A percentile compares a stretch with the other conserved stretches of the same genome.
phyloP scores from a whole-genome alignment of 1,140 invertebrate genomes.

The Macrobrachium nipponense region DNA sequence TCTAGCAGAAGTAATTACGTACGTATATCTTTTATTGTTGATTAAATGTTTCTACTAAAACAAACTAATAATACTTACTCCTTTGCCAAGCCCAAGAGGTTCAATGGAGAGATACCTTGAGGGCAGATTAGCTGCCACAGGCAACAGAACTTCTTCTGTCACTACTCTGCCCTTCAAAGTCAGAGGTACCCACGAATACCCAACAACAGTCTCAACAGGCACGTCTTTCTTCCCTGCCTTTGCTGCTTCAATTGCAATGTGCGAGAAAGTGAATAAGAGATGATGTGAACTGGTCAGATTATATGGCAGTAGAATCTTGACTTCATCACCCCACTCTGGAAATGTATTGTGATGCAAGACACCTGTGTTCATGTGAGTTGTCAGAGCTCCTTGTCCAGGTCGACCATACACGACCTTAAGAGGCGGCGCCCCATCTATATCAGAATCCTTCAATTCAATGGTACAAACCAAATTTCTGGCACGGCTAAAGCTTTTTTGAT shows the following conservation, averaged over 20 bases:
- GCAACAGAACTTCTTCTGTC: constrained; percentile 81
- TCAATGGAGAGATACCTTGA: constrained; percentile 89
- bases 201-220: constrained; percentile 86
- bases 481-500: constrained; percentile 88
- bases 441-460: constrained; percentile 85
- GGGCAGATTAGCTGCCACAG: constrained; percentile 87
- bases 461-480: constrained; percentile 92
- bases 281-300: constrained; percentile 83
- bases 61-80: constrained; percentile 74
- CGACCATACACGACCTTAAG: constrained; percentile 83
- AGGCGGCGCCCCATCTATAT: constrained; percentile 77
- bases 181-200: constrained; percentile 91
- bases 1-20: too few species aligned
- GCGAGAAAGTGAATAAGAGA: constrained; percentile 88
- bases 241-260: constrained; percentile 76
- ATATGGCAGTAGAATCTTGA: constrained; percentile 87
- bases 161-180: constrained; percentile 81
- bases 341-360: constrained; percentile 82
- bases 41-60: constrained; percentile 68
- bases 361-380: constrained; percentile 67
- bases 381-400: constrained; percentile 73
- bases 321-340: constrained; percentile 88
- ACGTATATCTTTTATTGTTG: too few species aligned
- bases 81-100: constrained; percentile 88
- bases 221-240: constrained; percentile 82